Evolutionary conservation across 2,113 vertebrate genomes (phyloP).

Genomic region (Oreotrochilus melanogaster): DNA sequence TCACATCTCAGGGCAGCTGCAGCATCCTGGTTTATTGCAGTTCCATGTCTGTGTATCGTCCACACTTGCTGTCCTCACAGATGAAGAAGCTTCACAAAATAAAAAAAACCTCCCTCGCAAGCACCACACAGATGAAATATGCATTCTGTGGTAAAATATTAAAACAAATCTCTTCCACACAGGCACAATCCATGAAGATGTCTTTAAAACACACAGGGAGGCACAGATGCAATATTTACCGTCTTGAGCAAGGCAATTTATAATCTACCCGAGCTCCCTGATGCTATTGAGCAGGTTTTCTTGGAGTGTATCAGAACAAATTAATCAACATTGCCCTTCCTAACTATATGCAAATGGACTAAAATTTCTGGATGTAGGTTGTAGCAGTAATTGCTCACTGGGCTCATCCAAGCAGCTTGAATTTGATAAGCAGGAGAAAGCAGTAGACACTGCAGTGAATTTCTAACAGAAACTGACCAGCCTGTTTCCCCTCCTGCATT

Average conservation of each 20-base stretch:
- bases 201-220: slow-evolving; percentile 23
- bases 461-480: slow-evolving; percentile 32
- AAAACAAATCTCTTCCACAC: slow-evolving; percentile 30
- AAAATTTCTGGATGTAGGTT: not conserved
- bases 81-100: not conserved
- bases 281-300: not conserved
- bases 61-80: not conserved
- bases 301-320: slow-evolving; percentile 48
- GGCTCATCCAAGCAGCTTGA: slow-evolving; percentile 12
- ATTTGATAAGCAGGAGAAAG: slow-evolving; percentile 35
- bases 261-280: not conserved
- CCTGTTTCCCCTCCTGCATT: slow-evolving; percentile 17
- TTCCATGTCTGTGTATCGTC: not conserved
- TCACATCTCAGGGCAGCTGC: not conserved
- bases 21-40: not conserved
- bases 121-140: not conserved
- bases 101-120: not conserved
- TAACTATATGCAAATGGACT: slow-evolving; percentile 26
- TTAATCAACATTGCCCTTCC: slow-evolving; percentile 32
- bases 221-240: slow-evolving; percentile 52
- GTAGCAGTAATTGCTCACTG: slow-evolving; percentile 48
- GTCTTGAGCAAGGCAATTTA: slow-evolving; percentile 21
- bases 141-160: slow-evolving; percentile 34
- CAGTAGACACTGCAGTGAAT: slow-evolving; percentile 39
- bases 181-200: slow-evolving; percentile 1